Base-by-base conservation (phyloP, 1,140 invertebrate species). In the Drosophila varians region DNA sequence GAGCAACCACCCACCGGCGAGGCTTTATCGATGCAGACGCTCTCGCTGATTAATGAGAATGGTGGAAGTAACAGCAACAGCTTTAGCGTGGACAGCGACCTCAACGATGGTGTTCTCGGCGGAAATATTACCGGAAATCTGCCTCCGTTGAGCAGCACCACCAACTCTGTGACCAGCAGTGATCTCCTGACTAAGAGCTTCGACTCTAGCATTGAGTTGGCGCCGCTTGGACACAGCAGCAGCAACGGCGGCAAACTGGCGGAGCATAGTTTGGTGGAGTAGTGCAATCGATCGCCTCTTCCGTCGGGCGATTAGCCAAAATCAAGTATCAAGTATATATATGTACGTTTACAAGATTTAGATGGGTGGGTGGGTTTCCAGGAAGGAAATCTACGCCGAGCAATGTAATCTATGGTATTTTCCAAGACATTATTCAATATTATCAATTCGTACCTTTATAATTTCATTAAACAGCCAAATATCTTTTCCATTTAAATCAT, bases 171-270 rank as follows among this genome's bases (percentile, higher is more conserved):
- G n/a, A 90, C 89, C 4, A 90, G 89, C 73, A 90, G 89, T 34
- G 89, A 90, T 23, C 12, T 86, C 52, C 60, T 90, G 56, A 90
- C 89, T 18, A 90, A 90, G 58, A 90, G 89, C 62, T 90, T 90
- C 38, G 89, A 90, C 42, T 90, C 89, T n/a, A 90, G 84, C 56
- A 68, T 90, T 40, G 89, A 90, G 51, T 45, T 90, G 42, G 65
- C 84, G 18, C 74, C 74, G 2, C 42, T 86, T 40, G 82, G 82
- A 4, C 83, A 87, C 23, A 87, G 83, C 65, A 74, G 65, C 28
- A 87, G 83, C 65, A 87, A 87, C 21, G 82, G 80, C 16, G 69
- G 52, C 16, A 86, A 86, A 49, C 58, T 87, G 47, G 40, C 60
- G 25, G 82, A 87, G 9, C 83, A 88, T 18, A 49, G 69, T 21